Evolutionary conservation across 53 echinoderm and acorn worm genomes (phyloP), one percentile per base, ranked within the genome.

Genomic region (Hippasteria phrygiana): DNA sequence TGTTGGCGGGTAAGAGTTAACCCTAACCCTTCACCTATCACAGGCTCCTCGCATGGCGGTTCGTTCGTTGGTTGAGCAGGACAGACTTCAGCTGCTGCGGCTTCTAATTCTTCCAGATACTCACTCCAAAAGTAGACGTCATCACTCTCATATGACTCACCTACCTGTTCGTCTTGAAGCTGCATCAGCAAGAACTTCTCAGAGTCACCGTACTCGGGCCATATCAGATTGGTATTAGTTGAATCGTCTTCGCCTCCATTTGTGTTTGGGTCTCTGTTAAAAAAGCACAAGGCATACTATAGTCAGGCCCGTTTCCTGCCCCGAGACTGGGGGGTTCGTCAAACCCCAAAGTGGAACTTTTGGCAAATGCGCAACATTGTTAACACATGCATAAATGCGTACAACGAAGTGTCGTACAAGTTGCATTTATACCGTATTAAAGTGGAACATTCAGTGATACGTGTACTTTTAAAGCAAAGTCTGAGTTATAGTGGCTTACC

Each of bases 171-270:
- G 28, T 27, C 14, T n/a, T 3, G 4, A 16, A 43, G 31, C 5
- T 64, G 5, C 8, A 43, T 6, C 14, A 22, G 35, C 2, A 81
- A 18, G 31, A 64, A 45, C 42, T 41, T 18, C 46, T 65, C 43
- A 4, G 17, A 12, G 18, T 38, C 40, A 1, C 78, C 78, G 78
- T 55, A 81, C 32, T 81, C 81, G 31, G 81, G 81, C 81, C 81
- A 81, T 29, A 6, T 42, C 12, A 27, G 43, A n/a, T 0, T 78
- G 24, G 3, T 0, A 35, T 6, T 55, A 3, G 78, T 17, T 17
- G 24, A 11, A 18, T 7, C 33, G 39, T 39, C 56, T 26, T n/a
- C 31, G 0, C 3, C 22, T 1, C 0, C 78, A 39, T 78, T 7
- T 5, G 1, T 17, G 47, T 81, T 81, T 29, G 81, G 81, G 13